Percentiles rank a stretch among this genome's conserved stretches.
These are phyloP conservation scores for Coelinius sp. DNA, from an alignment of 2,888 invertebrate genomes.

Conservation along the genomic window DNA sequence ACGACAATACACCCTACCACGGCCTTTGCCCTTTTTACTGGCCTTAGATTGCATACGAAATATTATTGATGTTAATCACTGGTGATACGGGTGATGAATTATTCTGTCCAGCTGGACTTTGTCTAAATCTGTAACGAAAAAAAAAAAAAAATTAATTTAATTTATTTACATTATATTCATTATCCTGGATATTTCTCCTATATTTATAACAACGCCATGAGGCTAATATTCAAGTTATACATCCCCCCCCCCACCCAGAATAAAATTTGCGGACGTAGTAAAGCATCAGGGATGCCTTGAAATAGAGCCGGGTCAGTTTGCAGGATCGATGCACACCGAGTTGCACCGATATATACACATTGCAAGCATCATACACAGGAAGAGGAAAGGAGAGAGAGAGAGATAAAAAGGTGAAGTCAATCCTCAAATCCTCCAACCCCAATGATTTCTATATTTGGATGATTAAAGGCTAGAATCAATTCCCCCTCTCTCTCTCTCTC, in stretches of 20 bases:
- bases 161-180: not conserved
- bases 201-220: conserved; percentile 9
- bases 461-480: not conserved
- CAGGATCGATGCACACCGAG: conserved; percentile 45
- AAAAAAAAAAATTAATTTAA: not conserved
- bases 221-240: conserved; percentile 22
- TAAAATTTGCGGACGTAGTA: conserved; percentile 48
- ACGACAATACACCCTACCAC: conserved; percentile 38
- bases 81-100: conserved; percentile 31
- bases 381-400: conserved; percentile 24
- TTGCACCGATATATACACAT: conserved; percentile 29
- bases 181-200: conserved; percentile 1
- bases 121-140: conserved; percentile 23
- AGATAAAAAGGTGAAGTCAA: conserved; percentile 22
- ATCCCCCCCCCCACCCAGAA: conserved; percentile 36
- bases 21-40: conserved; percentile 44
- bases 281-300: conserved; percentile 50
- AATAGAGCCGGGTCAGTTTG: conserved; percentile 49
- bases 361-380: conserved; percentile 27
- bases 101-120: conserved; percentile 5
- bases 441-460: conserved; percentile 10
- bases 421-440: not conserved
- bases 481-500: no score
- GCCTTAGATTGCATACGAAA: conserved; percentile 64
- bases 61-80: conserved; percentile 44